Evolutionary conservation across 1,140 invertebrate species (phyloP).

Genomic region (Euglossa dilemma): DNA sequence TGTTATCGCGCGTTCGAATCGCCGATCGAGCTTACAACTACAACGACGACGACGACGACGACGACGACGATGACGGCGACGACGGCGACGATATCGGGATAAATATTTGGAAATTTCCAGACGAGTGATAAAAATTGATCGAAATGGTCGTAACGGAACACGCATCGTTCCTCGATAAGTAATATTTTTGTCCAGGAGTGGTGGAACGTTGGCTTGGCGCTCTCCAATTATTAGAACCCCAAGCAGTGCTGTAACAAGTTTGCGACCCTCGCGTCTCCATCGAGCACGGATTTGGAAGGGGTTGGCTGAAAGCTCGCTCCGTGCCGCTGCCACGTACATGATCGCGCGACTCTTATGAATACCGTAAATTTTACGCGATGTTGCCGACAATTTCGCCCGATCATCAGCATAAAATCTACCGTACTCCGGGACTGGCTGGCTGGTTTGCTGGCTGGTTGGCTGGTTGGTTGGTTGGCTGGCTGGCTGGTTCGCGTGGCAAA

Average conservation of each 20-base stretch:
- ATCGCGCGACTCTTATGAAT: constrained; percentile 53
- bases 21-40: too few species aligned
- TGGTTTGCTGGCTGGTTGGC: too few species aligned
- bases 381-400: constrained; percentile 32
- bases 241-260: constrained; percentile 51
- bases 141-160: not conserved
- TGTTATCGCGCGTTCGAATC: not conserved
- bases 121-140: not conserved
- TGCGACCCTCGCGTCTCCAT: constrained; percentile 57
- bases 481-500: not conserved
- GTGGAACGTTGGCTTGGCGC: constrained; percentile 30
- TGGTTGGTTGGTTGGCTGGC: too few species aligned
- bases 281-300: constrained; percentile 52
- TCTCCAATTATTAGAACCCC: constrained; percentile 59
- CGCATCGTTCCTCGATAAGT: constrained; percentile 12
- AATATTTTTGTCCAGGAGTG: constrained; percentile 36
- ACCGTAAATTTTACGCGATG: constrained; percentile 53
- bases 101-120: not conserved
- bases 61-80: too few species aligned
- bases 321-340: constrained; percentile 4
- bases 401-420: constrained; percentile 45
- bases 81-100: too few species aligned
- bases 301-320: constrained; percentile 23
- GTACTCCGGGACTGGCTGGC: not conserved
- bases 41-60: too few species aligned